Evolutionary conservation across 2,888 invertebrate species (phyloP), one percentile per base, ranked within the genome.

Genomic region (Synergus japonicus): DNA sequence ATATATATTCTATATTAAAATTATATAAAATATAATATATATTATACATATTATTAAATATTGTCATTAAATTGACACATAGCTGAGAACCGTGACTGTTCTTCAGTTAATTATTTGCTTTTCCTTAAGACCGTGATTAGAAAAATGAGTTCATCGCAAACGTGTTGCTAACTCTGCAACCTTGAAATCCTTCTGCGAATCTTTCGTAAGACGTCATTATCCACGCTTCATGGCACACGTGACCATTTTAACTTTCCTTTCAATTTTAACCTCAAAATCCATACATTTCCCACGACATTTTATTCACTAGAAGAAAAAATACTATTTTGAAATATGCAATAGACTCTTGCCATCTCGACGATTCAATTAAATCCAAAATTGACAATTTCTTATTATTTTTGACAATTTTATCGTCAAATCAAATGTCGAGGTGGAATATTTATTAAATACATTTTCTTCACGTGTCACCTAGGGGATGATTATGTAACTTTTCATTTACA

Each of bases 121-220:
- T 2, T 66, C 7, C 22, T 44, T 44, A 18, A 66, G 44, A 66
- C 29, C 41, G 58, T 76, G 60, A 65, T 77, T 73, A 69, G 67
- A 81, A 66, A 66, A 76, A 78, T 78, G 67, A 78, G 79, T 78
- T 78, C 79, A 81, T 41, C 78, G 69, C 79, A 54, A 79, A 65
- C 76, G 76, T 79, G 77, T 80, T 77, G 80, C 73, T 78, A 76
- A 80, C 78, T 60, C 12, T 80, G 58, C 60, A 76, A 80, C 81
- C 79, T 79, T 79, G 81, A 83, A 41, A 79, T 78, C 63, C 69
- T 79, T 79, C 79, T 76, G 78, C 49, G 78, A 83, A 81, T 79
- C 79, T 82, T 82, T 82, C 81, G 67, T 80, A 81, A 82, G 77
- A 63, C 77, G 64, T 80, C 22, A 60, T 76, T 60, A 43, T 37